Evolutionary conservation across 2,113 vertebrate species (phyloP).

Genomic region (Seriola dumerili): DNA sequence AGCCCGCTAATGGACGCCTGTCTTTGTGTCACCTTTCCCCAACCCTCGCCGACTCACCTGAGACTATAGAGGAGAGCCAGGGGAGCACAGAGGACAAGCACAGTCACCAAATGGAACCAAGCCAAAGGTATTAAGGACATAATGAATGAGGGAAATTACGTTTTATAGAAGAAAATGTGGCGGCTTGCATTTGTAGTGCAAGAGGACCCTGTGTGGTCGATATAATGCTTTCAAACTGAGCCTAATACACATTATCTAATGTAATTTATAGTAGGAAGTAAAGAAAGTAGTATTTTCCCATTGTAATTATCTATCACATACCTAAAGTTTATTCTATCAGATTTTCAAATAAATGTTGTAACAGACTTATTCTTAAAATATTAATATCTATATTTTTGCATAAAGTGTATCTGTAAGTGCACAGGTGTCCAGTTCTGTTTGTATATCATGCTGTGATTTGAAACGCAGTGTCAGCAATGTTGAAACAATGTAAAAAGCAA

Average conservation of each 20-base stretch:
- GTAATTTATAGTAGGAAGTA: neutral
- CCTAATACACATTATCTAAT: neutral
- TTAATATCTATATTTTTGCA: neutral
- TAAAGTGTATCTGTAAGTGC: no score
- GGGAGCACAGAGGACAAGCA: slow-evolving; percentile 38
- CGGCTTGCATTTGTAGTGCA: neutral
- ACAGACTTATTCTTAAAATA: neutral
- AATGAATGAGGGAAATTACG: slow-evolving; percentile 26
- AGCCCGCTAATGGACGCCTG: slow-evolving; percentile 71
- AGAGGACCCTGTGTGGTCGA: neutral
- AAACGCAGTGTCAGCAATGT: neutral
- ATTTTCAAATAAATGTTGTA: neutral
- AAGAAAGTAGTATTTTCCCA: neutral
- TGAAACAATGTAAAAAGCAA: neutral
- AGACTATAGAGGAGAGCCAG: slow-evolving; percentile 70
- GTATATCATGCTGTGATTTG: neutral
- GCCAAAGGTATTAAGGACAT: slow-evolving; percentile 69
- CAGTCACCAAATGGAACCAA: slow-evolving; percentile 38
- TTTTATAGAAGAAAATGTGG: slow-evolving; percentile 10
- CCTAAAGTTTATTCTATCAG: neutral
- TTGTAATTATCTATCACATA: neutral
- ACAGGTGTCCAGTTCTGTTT: no score
- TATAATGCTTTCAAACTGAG: slow-evolving; percentile 18
- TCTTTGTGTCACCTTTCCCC: slow-evolving; percentile 79
- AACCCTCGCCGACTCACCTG: slow-evolving; percentile 69